phyloP scores from a whole-genome alignment of 2,113 vertebrate genomes.

The Suricata suricatta region DNA sequence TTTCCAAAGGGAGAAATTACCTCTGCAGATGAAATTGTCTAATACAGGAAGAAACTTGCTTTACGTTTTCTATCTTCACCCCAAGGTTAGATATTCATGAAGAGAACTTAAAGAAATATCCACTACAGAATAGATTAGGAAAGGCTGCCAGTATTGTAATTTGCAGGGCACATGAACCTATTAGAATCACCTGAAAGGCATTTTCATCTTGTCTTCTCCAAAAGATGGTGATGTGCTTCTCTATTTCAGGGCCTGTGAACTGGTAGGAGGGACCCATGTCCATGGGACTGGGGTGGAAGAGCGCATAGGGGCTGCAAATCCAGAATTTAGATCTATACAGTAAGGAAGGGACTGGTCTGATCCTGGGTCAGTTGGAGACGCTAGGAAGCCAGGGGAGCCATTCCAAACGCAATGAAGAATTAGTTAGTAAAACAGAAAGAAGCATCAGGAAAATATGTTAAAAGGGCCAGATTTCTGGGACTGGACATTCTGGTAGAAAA shows the following conservation, averaged over 20 bases:
- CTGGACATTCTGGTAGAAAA: background rate
- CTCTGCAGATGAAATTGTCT: background rate
- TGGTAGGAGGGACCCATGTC: fast-evolving
- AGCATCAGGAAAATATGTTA: background rate
- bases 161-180: background rate
- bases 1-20: background rate
- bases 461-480: background rate
- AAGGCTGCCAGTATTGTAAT: background rate
- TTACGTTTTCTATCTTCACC: background rate
- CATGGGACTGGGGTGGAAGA: background rate
- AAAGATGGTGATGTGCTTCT: background rate
- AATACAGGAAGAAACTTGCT: background rate
- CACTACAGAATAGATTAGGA: background rate
- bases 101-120: background rate
- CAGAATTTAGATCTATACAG: background rate
- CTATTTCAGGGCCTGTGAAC: background rate
- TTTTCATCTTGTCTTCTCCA: background rate
- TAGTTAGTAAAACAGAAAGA: background rate
- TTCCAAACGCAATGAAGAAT: background rate
- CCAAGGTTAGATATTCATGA: background rate
- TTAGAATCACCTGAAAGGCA: too few species aligned
- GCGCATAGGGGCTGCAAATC: background rate
- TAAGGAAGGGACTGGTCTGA: background rate
- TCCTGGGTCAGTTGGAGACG: background rate
- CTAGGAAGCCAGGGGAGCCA: background rate